phyloP scores from a whole-genome alignment of 2,113 vertebrate species.

The Falcunculus frontatus region DNA sequence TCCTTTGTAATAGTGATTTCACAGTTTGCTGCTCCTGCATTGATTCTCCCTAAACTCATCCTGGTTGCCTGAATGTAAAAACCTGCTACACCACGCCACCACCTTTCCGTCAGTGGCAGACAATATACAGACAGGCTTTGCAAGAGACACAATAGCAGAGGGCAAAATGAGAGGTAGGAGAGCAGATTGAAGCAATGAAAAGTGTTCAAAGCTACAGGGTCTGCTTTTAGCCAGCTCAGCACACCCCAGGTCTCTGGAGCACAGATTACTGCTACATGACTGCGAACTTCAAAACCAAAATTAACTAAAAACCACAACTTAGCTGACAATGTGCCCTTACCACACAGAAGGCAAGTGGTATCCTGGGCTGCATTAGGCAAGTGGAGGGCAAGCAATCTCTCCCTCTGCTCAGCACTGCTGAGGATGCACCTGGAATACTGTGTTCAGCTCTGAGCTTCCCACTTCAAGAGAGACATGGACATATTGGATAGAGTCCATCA shows the following conservation, averaged over 20 bases:
- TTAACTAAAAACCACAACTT: neutral
- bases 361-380: neutral
- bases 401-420: neutral
- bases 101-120: neutral
- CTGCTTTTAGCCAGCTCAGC: neutral
- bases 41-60: neutral
- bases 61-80: neutral
- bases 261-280: neutral
- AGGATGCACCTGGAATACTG: neutral
- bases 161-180: neutral
- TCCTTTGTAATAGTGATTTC: neutral
- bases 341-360: accelerated
- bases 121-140: neutral
- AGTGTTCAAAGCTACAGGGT: neutral
- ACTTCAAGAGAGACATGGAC: neutral
- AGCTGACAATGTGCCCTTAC: neutral
- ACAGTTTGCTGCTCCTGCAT: neutral
- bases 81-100: neutral
- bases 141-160: neutral
- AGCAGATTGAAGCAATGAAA: neutral
- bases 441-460: neutral
- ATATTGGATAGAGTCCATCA: neutral
- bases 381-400: neutral
- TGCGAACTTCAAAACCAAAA: neutral
- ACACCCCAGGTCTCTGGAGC: neutral